A percentile compares a stretch with the other conserved stretches of the same genome.
phyloP scores from a whole-genome alignment of 2,888 invertebrate species.

The Ochropleura plecta region DNA sequence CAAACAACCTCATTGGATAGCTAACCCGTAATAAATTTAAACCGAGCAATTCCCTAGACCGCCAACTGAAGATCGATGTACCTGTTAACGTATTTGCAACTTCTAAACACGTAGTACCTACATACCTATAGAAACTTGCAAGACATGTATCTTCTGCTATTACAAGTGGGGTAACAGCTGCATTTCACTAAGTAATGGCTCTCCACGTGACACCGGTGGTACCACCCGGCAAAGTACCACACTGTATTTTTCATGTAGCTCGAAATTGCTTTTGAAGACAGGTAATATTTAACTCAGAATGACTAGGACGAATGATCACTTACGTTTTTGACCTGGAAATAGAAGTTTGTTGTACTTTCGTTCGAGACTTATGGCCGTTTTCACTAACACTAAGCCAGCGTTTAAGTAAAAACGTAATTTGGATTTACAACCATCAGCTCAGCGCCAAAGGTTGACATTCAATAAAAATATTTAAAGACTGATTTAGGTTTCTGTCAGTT shows the following conservation, averaged over 20 bases:
- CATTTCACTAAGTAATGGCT: conserved; percentile 56
- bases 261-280: conserved; percentile 58
- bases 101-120: conserved; percentile 54
- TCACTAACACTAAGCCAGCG: background rate
- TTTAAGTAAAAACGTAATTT: background rate
- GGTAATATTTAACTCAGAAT: conserved; percentile 54
- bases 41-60: conserved; percentile 73
- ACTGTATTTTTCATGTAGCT: conserved; percentile 58
- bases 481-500: background rate
- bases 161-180: conserved; percentile 62
- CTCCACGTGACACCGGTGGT: conserved; percentile 37
- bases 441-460: background rate
- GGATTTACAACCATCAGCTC: background rate
- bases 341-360: background rate
- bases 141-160: conserved; percentile 53
- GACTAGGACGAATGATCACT: conserved; percentile 52
- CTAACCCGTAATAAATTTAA: conserved; percentile 76
- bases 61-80: conserved; percentile 75
- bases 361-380: background rate
- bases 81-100: conserved; percentile 74
- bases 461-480: background rate
- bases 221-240: conserved; percentile 32
- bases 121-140: conserved; percentile 52
- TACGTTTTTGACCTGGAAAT: conserved; percentile 27
- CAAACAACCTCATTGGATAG: conserved; percentile 54